Base-by-base conservation (phyloP, 1,140 invertebrate genomes). In the Oryctes rhinoceros region DNA sequence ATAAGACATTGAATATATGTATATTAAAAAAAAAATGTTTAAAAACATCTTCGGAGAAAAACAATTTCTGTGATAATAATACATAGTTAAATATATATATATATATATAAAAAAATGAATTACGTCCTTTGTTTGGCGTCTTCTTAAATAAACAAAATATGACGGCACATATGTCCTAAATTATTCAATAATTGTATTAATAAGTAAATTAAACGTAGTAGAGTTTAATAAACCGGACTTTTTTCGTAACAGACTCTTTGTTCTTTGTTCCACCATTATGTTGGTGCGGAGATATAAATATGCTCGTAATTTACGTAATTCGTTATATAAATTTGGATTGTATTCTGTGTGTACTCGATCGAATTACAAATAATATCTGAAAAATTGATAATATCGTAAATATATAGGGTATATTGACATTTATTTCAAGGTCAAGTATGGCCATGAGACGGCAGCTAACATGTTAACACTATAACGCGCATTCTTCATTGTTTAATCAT, bases 341-440 rank as follows among this genome's bases (percentile, higher is more conserved):
- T 48, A 15, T 15, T 48, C 47, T 10, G 1, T 65, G 6, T 18
- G 62, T 65, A 30, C 2, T 67, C 35, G n/a, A 24, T 67, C 65
- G 18, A 30, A 10, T 67, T 67, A 67, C 65, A 67, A 67, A 2
- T 67, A 67, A 67, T 67, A 67, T 67, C 65, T 67, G 30, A 67
- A 67, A n/a, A 67, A 67, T 67, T 67, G 65, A 67, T 67, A 24
- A 67, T 67, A 67, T 6, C 65, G 65, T 18, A 67, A 67, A 67
- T 67, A 67, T 67, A 67, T 67, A 67, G 65, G 65, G 65, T 67
- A 67, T 67, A 67, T 67, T 67, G 65, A 67, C 65, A 67, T 67
- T 67, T 18, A 67, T 24, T 30, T 30, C 65, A 67, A 67, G 65
- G 65, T 67, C 65, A 67, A 67, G 65, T 67, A 35, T 67, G 65